Base-by-base conservation (phyloP, 23 tunicate genomes). In the Halocynthia roretzi region DNA sequence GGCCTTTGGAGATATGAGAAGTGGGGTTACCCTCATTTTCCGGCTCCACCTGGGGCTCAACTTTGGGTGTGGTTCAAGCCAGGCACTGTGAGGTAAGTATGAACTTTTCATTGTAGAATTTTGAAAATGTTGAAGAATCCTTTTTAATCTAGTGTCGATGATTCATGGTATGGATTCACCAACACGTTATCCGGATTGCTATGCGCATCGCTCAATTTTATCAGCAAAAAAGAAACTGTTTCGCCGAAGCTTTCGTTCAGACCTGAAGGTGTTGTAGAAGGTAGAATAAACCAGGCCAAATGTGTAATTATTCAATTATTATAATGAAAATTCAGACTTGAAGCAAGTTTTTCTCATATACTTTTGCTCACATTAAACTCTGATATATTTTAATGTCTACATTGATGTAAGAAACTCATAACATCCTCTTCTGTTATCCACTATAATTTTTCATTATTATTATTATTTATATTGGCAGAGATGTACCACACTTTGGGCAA, bases 1-100 rank as follows among this genome's bases (percentile, higher is more conserved):
- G 97, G 97, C 7, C 57, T 91, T 0, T 91, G 97, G 97, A 85
- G 97, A 62, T 77, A 85, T 63, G 53, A 81, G 21, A 85, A 70
- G 20, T 89, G 96, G 96, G 89, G 87, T 5, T 55, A 64, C 51
- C 97, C 90, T 0, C 52, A 77, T 81, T 76, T 76, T 65, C 58
- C 97, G 8, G 80, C 91, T 11, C 91, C 97, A 0, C 79, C 97
- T 71, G 97, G 97, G 20, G 91, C 91, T 10, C 91, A 91, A 56
- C 69, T 91, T 48, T 91, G 97, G 90, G 97, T 82, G 55, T 85
- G 91, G 97, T 91, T 91, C 73, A 74, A 91, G 10, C 78, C 77
- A 50, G 71, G 64, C 54, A 83, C 84, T 65, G 70, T 10, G 23
- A 65, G 70, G 70, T 65, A 65, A 14, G 63, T 58, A 58, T 1